Base-by-base conservation (phyloP, 2,113 vertebrate genomes). In the Pitta sordida region DNA sequence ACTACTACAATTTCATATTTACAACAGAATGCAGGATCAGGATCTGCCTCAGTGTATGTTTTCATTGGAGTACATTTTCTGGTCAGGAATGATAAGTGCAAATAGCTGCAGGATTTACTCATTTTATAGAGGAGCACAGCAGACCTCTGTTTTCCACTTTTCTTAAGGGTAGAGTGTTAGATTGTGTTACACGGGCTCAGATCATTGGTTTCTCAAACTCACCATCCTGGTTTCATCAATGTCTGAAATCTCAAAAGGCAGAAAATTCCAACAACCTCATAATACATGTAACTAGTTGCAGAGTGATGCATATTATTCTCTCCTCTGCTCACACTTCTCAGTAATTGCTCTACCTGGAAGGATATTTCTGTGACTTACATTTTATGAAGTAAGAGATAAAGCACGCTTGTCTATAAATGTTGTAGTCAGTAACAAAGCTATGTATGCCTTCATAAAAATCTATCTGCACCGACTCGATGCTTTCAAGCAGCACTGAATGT, bases 391-490 rank as follows among this genome's bases (percentile, higher is more conserved):
- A 59, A 73, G 39, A 70, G 87, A 92, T 89, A 94, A 94, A 94
- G 91, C 69, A 95, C 95, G 78, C 17, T 51, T 83, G 77, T 88
- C 96, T 96, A 93, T 94, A 97, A 95, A 97, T 95, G 93, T 82
- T 92, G 93, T 58, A 93, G 92, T 88, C 51, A 90, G 79, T 93
- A 93, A 90, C 73, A 93, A 92, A 91, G 96, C 88, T 93, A 91
- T 86, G 91, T 71, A 86, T 53, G 63, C 95, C 82, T 95, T 94
- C 96, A 91, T 92, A 78, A 96, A 97, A 97, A 95, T 95, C 83
- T 96, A 94, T 96, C 91, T 95, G 96, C 78, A 95, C 49, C 46
- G 89, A 91, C 59, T 95, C 86, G 91, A 80, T 92, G 86, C 43
- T 73, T 85, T 44, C 59, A 77, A 87, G 82, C 64, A 80, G 68